Conservation (phyloP, 1,140 invertebrate species). For the Zaprionus lachaisei region DNA sequence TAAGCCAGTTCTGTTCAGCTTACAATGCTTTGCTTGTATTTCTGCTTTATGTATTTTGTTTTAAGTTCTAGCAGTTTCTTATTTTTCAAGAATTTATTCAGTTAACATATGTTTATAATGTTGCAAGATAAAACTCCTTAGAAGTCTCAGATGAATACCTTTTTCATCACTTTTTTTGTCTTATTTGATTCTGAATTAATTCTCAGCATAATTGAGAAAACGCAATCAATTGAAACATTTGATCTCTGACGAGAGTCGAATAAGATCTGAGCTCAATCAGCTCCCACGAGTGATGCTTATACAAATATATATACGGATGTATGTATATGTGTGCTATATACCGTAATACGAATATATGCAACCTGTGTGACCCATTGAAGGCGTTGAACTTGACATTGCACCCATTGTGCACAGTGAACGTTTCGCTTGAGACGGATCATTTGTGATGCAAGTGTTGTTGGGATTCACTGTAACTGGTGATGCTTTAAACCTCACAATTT, state of each 20-base stretch:
- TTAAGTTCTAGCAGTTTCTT: background rate
- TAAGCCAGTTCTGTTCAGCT: background rate
- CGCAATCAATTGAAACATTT: conserved; percentile 28
- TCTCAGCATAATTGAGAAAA: conserved; percentile 14
- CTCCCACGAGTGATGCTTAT: conserved; percentile 10
- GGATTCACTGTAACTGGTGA: conserved; percentile 24
- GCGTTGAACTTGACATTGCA: conserved; percentile 59
- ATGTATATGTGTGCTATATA: background rate
- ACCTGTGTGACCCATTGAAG: conserved; percentile 11
- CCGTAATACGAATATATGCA: conserved; percentile 3
- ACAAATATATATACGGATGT: background rate
- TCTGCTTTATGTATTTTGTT: background rate
- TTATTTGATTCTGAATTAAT: background rate
- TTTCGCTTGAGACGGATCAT: background rate
- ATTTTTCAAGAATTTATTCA: conserved; percentile 4
- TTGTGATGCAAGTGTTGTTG: conserved; percentile 34
- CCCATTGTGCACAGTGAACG: conserved; percentile 1
- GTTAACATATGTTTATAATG: background rate
- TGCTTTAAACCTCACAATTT: conserved; percentile 21
- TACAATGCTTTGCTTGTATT: background rate
- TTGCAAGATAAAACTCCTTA: background rate
- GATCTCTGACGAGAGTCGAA: conserved; percentile 9
- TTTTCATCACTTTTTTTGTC: background rate
- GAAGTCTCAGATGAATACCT: background rate
- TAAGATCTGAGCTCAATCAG: conserved; percentile 3